Conservation (phyloP, 2,113 vertebrate species). For the Bujurquina vittata region DNA sequence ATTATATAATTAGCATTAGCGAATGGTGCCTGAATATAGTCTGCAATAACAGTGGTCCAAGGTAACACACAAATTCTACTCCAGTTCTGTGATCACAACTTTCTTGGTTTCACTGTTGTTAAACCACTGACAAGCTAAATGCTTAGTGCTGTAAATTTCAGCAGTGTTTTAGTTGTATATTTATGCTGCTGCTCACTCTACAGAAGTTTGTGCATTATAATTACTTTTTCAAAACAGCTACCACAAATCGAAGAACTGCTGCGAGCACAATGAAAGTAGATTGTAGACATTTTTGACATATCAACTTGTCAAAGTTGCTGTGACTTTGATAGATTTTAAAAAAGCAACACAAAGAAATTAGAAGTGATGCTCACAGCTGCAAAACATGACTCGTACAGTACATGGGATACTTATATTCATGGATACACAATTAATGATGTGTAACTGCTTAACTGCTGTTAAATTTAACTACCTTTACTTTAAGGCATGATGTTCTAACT, state of each 20-base stretch:
- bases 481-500: rapidly evolving
- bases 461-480: neutral
- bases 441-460: neutral
- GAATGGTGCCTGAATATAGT: neutral
- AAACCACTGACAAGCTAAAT: neutral
- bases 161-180: neutral
- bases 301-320: neutral
- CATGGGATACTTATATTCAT: neutral
- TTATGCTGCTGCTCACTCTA: neutral
- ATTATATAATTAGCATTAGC: neutral
- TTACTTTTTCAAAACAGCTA: neutral
- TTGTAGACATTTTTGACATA: neutral
- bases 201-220: neutral
- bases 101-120: neutral
- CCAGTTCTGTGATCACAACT: neutral
- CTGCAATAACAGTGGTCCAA: neutral
- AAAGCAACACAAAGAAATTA: neutral
- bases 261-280: neutral
- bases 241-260: neutral
- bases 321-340: neutral
- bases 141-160: neutral
- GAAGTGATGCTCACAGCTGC: neutral
- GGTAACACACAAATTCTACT: neutral
- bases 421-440: neutral
- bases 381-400: neutral